These are phyloP conservation scores for Peromyscus polionotus DNA, from an alignment of 2,113 vertebrate species.

Conservation along the genomic window DNA sequence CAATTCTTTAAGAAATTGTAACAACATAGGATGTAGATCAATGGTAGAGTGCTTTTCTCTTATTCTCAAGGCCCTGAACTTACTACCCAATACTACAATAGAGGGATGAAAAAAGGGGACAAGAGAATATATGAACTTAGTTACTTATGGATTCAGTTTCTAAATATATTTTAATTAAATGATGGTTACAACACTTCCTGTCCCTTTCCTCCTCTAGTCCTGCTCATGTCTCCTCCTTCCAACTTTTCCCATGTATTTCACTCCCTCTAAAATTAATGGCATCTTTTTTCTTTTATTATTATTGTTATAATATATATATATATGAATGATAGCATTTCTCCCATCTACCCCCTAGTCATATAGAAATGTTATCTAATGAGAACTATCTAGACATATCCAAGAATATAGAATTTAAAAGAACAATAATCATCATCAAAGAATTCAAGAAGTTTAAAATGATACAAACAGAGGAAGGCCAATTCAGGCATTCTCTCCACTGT, in stretches of 20 bases:
- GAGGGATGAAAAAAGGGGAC: neutral
- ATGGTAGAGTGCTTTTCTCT: too few species aligned
- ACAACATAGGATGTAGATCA: neutral
- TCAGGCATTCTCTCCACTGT: too few species aligned
- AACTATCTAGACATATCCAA: neutral
- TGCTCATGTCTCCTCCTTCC: neutral
- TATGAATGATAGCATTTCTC: neutral
- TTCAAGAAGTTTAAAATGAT: neutral
- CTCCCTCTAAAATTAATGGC: neutral
- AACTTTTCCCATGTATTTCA: neutral
- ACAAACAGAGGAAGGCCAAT: too few species aligned
- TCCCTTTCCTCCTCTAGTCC: neutral
- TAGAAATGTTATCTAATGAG: neutral
- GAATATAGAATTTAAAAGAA: neutral
- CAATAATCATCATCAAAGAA: neutral
- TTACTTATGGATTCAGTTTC: too few species aligned
- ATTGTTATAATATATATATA: neutral
- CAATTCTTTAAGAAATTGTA: neutral
- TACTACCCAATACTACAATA: neutral
- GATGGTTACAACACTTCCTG: neutral
- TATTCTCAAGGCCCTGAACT: neutral
- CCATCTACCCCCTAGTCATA: too few species aligned
- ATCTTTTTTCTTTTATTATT: neutral
- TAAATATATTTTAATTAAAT: neutral
- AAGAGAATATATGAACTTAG: neutral